A percentile compares a stretch with the other conserved stretches of the same genome.
Evolutionary conservation across 2,888 invertebrate genomes (phyloP).

Genomic region (Eupithecia insigniata): DNA sequence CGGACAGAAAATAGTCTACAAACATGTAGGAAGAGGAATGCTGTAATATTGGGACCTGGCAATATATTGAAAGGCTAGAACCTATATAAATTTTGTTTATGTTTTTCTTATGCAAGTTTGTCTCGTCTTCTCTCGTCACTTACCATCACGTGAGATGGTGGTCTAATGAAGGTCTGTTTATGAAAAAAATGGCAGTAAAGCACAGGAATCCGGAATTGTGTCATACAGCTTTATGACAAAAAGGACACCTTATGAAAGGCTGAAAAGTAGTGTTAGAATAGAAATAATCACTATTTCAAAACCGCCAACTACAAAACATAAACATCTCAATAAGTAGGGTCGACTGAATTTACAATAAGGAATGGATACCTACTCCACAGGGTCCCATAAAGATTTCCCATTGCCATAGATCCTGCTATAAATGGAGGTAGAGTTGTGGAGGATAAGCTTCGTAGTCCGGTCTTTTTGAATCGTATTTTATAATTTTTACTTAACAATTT

Average conservation of each 20-base stretch:
- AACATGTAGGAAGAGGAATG: not conserved
- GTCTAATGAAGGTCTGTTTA: too few relatives aligned
- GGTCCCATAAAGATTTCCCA: slow-evolving; percentile 28
- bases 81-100: not conserved
- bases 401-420: slow-evolving; percentile 20
- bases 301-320: not conserved
- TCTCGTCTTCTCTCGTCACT: too few relatives aligned
- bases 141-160: too few relatives aligned
- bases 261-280: not conserved
- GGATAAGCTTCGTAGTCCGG: not conserved
- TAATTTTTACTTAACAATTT: not conserved
- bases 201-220: too few relatives aligned
- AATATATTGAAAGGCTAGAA: not conserved
- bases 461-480: not conserved
- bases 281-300: not conserved
- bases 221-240: not conserved
- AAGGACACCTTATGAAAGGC: not conserved
- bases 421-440: slow-evolving; percentile 3
- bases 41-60: not conserved
- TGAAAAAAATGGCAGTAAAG: too few relatives aligned
- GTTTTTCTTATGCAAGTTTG: not conserved
- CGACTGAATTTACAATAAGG: slow-evolving; percentile 25
- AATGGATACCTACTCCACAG: slow-evolving; percentile 30
- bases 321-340: slow-evolving; percentile 10
- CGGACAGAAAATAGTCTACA: not conserved